These are phyloP conservation scores for Nomada goodeniana DNA, from an alignment of 2,888 invertebrate genomes.

Conservation along the genomic window DNA sequence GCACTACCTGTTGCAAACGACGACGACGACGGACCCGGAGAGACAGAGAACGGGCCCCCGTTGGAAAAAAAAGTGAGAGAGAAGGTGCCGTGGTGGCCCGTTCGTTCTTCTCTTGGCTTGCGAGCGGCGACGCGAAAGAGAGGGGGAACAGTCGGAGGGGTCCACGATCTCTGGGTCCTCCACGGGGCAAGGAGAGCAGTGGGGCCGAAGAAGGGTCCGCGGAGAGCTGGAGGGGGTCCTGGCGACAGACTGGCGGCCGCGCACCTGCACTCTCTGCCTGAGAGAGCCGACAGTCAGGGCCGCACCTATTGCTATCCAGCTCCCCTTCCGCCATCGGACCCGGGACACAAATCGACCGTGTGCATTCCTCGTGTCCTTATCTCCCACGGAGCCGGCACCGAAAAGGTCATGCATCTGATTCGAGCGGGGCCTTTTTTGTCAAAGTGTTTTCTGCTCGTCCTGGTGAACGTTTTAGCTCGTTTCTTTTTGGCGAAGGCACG, in stretches of 20 bases:
- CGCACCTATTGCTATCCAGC: slow-evolving; percentile 74
- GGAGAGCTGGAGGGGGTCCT: slow-evolving; percentile 69
- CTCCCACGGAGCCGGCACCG: slow-evolving; percentile 59
- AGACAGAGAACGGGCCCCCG: slow-evolving; percentile 18
- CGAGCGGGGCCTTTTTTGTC: background rate
- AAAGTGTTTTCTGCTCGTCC: background rate
- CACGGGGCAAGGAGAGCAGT: slow-evolving; percentile 44
- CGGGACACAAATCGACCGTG: slow-evolving; percentile 71
- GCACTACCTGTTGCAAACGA: slow-evolving; percentile 65
- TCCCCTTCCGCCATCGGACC: slow-evolving; percentile 47
- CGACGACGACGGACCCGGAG: slow-evolving; percentile 10
- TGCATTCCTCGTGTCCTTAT: slow-evolving; percentile 72
- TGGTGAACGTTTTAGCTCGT: slow-evolving; percentile 3
- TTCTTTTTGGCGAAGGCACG: background rate
- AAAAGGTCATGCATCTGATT: slow-evolving; percentile 58
- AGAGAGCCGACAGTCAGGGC: slow-evolving; percentile 77
- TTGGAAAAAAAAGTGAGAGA: slow-evolving; percentile 29
- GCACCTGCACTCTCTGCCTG: slow-evolving; percentile 80
- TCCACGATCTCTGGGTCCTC: slow-evolving; percentile 65
- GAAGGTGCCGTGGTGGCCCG: slow-evolving; percentile 55
- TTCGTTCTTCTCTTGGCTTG: slow-evolving; percentile 51
- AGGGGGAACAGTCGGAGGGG: slow-evolving; percentile 67
- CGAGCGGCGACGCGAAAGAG: slow-evolving; percentile 50
- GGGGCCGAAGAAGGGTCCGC: slow-evolving; percentile 57
- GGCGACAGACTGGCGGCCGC: slow-evolving; percentile 83